Percentiles rank a stretch among this genome's conserved stretches.
Evolutionary conservation across 2,888 invertebrate genomes (phyloP).

Genomic region (Trachelus stipa): DNA sequence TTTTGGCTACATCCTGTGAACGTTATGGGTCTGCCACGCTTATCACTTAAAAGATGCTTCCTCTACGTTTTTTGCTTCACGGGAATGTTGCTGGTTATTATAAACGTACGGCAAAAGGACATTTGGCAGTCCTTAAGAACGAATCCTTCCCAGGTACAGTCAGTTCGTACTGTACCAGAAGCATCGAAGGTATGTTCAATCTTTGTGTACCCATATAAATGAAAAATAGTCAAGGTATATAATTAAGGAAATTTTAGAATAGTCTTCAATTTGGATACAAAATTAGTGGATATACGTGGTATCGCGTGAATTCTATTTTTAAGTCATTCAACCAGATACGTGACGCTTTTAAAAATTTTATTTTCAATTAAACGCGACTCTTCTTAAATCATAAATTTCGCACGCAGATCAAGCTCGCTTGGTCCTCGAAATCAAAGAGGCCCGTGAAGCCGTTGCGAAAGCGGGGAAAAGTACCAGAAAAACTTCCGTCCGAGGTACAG

Average conservation of each 20-base stretch:
- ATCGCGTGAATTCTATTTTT: not conserved
- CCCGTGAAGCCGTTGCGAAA: slow-evolving; percentile 45
- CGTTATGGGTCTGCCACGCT: slow-evolving; percentile 71
- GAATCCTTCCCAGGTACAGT: slow-evolving; percentile 45
- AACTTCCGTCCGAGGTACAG: slow-evolving; percentile 48
- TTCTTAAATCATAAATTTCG: slow-evolving; percentile 31
- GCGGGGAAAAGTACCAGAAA: slow-evolving; percentile 47
- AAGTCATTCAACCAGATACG: not conserved
- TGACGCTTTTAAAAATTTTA: not conserved
- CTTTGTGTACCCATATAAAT: not conserved
- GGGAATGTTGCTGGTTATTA: slow-evolving; percentile 69
- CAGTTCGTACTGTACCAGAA: slow-evolving; percentile 39
- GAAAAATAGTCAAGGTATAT: not conserved
- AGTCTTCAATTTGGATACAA: not conserved
- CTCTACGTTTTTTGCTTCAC: slow-evolving; percentile 70
- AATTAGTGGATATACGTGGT: not conserved
- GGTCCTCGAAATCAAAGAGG: slow-evolving; percentile 47
- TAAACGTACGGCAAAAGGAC: slow-evolving; percentile 67
- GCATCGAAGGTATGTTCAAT: slow-evolving; percentile 46
- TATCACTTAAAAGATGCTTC: slow-evolving; percentile 72
- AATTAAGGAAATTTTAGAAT: not conserved
- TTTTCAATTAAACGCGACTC: not conserved
- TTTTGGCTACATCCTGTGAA: slow-evolving; percentile 12
- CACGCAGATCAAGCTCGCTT: slow-evolving; percentile 53
- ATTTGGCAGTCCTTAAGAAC: slow-evolving; percentile 61